A percentile compares a stretch with the other conserved stretches of the same genome.
These are phyloP conservation scores for Phenganax stokvisi DNA, from an alignment of 92 coral and sea anemone genomes.

Conservation along the genomic window DNA sequence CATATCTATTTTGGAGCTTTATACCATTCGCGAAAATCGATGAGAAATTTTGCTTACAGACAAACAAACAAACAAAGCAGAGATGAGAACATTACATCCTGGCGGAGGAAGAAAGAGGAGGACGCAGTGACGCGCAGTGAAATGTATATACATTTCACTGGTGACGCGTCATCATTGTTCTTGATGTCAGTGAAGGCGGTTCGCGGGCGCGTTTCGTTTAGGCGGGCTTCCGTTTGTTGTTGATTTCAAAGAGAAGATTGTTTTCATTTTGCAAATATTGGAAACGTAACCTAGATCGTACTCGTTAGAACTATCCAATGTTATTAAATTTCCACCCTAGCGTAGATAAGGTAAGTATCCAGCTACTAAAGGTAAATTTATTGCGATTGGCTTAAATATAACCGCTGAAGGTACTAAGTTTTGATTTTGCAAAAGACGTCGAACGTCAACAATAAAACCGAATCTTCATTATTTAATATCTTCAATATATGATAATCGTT, in stretches of 20 bases:
- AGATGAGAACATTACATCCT: too few species aligned
- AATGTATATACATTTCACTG: too few species aligned
- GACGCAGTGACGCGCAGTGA: neutral
- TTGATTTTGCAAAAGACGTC: neutral
- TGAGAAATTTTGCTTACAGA: too few species aligned
- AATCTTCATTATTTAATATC: neutral
- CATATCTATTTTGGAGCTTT: too few species aligned
- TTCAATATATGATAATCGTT: neutral
- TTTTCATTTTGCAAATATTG: constrained; percentile 23
- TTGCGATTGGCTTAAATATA: neutral
- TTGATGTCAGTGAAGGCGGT: constrained; percentile 17
- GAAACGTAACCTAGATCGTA: neutral
- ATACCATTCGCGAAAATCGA: too few species aligned
- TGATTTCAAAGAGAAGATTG: constrained; percentile 32
- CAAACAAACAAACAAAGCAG: too few species aligned
- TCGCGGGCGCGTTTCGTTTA: constrained; percentile 29
- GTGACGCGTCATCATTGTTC: neutral
- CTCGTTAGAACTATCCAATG: constrained; percentile 31
- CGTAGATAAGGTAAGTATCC: constrained; percentile 17
- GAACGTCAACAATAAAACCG: neutral
- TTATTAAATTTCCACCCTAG: constrained; percentile 7
- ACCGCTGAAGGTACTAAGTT: neutral
- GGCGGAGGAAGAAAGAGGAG: neutral
- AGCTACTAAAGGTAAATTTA: neutral
- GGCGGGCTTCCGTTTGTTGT: constrained; percentile 33